Conservation (phyloP, 2,113 vertebrate species). For the Lathamus discolor region DNA sequence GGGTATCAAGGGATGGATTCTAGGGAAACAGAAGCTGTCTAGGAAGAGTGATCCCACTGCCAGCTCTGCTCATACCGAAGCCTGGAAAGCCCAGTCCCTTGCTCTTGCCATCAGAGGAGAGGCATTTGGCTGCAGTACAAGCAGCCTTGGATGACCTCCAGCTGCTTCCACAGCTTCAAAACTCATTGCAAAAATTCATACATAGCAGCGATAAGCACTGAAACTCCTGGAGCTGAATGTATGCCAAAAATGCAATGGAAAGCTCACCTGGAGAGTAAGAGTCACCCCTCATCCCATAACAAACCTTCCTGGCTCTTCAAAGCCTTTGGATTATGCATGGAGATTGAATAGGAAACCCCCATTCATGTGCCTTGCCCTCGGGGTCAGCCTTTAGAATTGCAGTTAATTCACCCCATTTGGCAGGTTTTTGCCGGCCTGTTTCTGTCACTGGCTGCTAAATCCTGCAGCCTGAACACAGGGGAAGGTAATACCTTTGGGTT, state of each 20-base stretch:
- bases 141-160: constrained; percentile 10
- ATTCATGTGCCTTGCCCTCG: neutral
- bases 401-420: neutral
- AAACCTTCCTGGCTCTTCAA: neutral
- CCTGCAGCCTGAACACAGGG: neutral
- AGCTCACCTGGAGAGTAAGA: neutral
- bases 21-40: neutral
- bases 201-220: accelerated
- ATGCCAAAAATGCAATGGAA: neutral
- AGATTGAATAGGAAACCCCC: neutral
- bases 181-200: neutral
- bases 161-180: neutral
- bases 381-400: neutral
- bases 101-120: neutral
- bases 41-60: neutral
- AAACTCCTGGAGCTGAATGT: neutral
- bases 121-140: neutral
- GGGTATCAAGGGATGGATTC: neutral
- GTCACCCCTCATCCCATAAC: neutral
- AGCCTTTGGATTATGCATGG: neutral
- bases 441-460: neutral
- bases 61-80: neutral
- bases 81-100: neutral
- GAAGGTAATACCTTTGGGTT: neutral
- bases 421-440: neutral